phyloP scores from a whole-genome alignment of 1,140 invertebrate species.

The Drosophila teissieri region DNA sequence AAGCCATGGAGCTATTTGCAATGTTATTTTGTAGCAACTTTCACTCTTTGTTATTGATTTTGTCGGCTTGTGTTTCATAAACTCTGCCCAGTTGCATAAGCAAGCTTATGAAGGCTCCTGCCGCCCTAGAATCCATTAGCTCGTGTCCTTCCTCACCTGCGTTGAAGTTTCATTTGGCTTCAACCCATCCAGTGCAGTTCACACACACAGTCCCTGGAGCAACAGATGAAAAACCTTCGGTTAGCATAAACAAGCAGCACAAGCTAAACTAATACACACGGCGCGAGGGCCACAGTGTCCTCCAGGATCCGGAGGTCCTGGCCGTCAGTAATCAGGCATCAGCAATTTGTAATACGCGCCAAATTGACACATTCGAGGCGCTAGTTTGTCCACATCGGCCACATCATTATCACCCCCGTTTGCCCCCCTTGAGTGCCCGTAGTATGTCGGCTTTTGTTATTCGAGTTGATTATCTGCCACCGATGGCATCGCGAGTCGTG shows the following conservation, averaged over 20 bases:
- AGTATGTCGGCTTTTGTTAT: constrained; percentile 46
- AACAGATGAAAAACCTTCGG: constrained; percentile 30
- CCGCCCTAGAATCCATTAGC: constrained; percentile 10
- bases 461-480: constrained; percentile 60
- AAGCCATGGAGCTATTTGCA: too few relatives aligned
- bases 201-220: not conserved
- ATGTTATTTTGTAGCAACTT: not conserved
- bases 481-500: constrained; percentile 35
- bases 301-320: constrained; percentile 44
- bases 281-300: constrained; percentile 11
- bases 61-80: not conserved
- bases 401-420: constrained; percentile 44
- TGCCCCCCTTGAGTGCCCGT: not conserved
- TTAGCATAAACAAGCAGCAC: constrained; percentile 35
- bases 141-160: constrained; percentile 17
- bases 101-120: constrained; percentile 19
- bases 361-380: constrained; percentile 50
- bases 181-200: constrained; percentile 19
- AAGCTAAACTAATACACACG: constrained; percentile 12
- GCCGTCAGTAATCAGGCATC: constrained; percentile 46
- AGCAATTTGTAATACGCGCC: constrained; percentile 61
- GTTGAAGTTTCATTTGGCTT: constrained; percentile 3
- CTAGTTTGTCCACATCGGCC: constrained; percentile 40
- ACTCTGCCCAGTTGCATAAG: constrained; percentile 3
- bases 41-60: not conserved